These are phyloP conservation scores for Fregetta grallaria DNA, from an alignment of 2,113 vertebrate genomes.

Conservation along the genomic window DNA sequence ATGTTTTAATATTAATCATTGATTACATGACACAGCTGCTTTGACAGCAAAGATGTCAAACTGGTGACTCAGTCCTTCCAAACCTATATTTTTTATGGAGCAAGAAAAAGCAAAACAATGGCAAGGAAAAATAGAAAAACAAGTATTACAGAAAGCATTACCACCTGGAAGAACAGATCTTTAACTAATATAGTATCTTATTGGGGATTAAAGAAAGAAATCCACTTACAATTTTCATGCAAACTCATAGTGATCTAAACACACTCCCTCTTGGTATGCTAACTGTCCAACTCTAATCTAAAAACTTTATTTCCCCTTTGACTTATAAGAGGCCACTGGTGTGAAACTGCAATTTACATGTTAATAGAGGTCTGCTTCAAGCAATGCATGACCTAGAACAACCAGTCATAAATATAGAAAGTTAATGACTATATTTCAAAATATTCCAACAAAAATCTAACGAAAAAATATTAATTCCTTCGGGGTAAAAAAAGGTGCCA, in stretches of 20 bases:
- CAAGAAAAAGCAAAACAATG: neutral
- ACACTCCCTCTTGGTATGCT: neutral
- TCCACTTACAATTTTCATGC: neutral
- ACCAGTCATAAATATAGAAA: neutral
- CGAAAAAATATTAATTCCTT: slow-evolving; percentile 4
- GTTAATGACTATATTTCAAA: slow-evolving; percentile 28
- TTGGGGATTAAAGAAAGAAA: neutral
- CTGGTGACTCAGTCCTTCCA: neutral
- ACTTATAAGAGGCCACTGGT: slow-evolving; percentile 5
- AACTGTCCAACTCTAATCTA: neutral
- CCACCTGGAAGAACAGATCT: neutral
- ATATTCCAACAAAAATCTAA: neutral
- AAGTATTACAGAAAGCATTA: neutral
- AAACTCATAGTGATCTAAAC: neutral
- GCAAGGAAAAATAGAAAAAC: neutral
- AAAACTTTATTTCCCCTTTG: slow-evolving; percentile 30
- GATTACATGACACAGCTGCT: neutral
- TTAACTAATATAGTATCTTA: neutral
- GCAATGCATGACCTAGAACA: neutral
- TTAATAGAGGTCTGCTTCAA: slow-evolving; percentile 46
- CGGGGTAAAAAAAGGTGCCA: neutral
- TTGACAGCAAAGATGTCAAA: neutral
- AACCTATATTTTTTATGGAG: neutral
- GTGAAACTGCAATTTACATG: slow-evolving; percentile 46
- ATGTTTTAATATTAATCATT: neutral